A percentile compares a stretch with the other conserved stretches of the same genome.
These are phyloP conservation scores for Leptogaster cylindrica DNA, from an alignment of 2,888 invertebrate genomes.

Conservation along the genomic window DNA sequence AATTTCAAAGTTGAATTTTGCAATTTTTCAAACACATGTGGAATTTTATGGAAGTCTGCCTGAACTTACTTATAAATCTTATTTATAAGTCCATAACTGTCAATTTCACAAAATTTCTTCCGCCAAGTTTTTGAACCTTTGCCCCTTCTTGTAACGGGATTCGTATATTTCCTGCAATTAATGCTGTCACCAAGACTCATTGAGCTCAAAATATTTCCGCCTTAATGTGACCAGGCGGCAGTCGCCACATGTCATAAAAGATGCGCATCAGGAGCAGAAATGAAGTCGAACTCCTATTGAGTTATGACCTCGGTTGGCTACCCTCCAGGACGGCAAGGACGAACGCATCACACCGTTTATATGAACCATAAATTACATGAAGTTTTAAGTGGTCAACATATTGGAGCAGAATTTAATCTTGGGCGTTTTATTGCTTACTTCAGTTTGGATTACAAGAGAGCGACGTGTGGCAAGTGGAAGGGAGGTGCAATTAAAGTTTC, in stretches of 20 bases:
- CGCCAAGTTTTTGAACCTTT: not conserved
- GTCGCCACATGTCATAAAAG: slow-evolving; percentile 35
- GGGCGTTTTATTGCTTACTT: slow-evolving; percentile 36
- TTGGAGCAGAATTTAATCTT: slow-evolving; percentile 46
- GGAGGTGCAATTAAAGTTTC: too few relatives aligned
- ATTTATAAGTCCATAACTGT: slow-evolving; percentile 32
- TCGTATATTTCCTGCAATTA: slow-evolving; percentile 29
- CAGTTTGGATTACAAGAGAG: too few relatives aligned
- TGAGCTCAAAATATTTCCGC: slow-evolving; percentile 33
- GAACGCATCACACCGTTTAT: slow-evolving; percentile 7
- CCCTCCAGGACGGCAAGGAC: slow-evolving; percentile 20
- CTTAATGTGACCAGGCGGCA: slow-evolving; percentile 21
- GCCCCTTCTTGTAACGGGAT: slow-evolving; percentile 29
- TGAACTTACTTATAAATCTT: slow-evolving; percentile 25
- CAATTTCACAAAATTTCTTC: slow-evolving; percentile 20
- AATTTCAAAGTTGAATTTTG: too few relatives aligned
- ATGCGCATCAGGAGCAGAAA: slow-evolving; percentile 16
- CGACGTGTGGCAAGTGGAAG: too few relatives aligned
- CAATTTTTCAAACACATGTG: too few relatives aligned
- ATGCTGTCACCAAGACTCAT: slow-evolving; percentile 23
- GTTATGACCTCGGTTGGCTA: slow-evolving; percentile 1
- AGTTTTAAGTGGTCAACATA: slow-evolving; percentile 47
- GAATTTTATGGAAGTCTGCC: too few relatives aligned
- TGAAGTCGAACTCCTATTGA: slow-evolving; percentile 21
- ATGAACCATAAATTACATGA: slow-evolving; percentile 43